Base-by-base conservation (phyloP, 1,140 invertebrate species). In the Octopus sinensis region DNA sequence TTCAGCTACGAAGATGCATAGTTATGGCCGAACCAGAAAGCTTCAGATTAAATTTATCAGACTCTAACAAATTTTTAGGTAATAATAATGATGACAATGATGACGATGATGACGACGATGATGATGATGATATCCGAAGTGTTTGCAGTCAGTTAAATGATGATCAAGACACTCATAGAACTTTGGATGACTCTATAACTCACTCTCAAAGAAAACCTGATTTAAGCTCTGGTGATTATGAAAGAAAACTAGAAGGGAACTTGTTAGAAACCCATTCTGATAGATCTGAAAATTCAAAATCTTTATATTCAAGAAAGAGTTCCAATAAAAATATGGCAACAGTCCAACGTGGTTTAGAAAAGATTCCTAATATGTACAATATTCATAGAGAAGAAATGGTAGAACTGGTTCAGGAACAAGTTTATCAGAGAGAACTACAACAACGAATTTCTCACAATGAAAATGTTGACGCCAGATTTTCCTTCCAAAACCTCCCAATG, bases 91-190 rank as follows among this genome's bases (percentile, higher is more conserved):
- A 73, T 13, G 52, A 52, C 7, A 9, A 77, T 4, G 76, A 77
- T 5, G 75, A 76, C 23, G 30, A 73, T 13, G 6, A 13, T 51
- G 76, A 53, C 7, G 52, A 52, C 7, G 76, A 77, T 4, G 76
- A 77, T 5, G 75, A 76, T 10, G 76, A 77, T 13, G 76, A 77
- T n/a, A 43, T 77, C 52, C 52, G 4, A 13, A 77, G 76, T 77
- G 76, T 77, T 6, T 13, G 76, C 23, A 51, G 76, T 7, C 17
- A 43, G 17, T 43, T 77, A 43, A 51, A 43, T 23, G 76, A 77
- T 17, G 76, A 77, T 77, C 5, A 77, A 5, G 76, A 51, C 1
- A 77, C 76, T 12, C 5, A 77, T 43, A 17, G 76, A 77, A 51
- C 6, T 6, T 77, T 77, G 52, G 52, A 77, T 43, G 52, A 77